Percentiles rank a stretch among this genome's conserved stretches.
Evolutionary conservation across 2,888 invertebrate genomes (phyloP).

Genomic region (Galeopsomyia nigrocyanea): DNA sequence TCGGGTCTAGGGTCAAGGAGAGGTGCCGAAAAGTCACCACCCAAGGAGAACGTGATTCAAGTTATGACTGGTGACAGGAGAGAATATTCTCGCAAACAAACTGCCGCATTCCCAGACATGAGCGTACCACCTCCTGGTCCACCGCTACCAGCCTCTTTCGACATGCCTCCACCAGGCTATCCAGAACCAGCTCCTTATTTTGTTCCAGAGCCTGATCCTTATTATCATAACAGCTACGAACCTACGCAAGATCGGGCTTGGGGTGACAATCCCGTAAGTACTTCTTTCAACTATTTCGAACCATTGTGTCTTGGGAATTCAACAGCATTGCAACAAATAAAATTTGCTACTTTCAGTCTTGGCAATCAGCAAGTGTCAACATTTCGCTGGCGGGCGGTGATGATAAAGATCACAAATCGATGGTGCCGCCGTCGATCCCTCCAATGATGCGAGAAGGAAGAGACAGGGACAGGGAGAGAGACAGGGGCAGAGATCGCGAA

Average conservation of each 20-base stretch:
- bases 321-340: no score
- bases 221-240: slow-evolving; percentile 75
- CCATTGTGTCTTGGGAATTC: neutral
- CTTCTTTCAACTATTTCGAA: slow-evolving; percentile 4
- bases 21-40: slow-evolving; percentile 73
- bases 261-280: slow-evolving; percentile 71
- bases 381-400: slow-evolving; percentile 65
- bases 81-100: slow-evolving; percentile 82
- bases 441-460: slow-evolving; percentile 62
- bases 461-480: slow-evolving; percentile 64
- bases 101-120: slow-evolving; percentile 73
- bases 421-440: slow-evolving; percentile 66
- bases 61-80: slow-evolving; percentile 93
- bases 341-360: slow-evolving; percentile 55
- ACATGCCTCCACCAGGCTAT: slow-evolving; percentile 67
- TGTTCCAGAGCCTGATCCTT: slow-evolving; percentile 72
- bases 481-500: slow-evolving; percentile 61
- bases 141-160: slow-evolving; percentile 64
- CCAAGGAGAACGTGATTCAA: slow-evolving; percentile 89
- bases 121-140: slow-evolving; percentile 74
- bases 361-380: slow-evolving; percentile 65
- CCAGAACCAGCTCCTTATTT: slow-evolving; percentile 68
- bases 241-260: slow-evolving; percentile 83
- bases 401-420: slow-evolving; percentile 61
- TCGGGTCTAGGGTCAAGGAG: slow-evolving; percentile 69